These are phyloP conservation scores for Papilio elwesi DNA, from an alignment of 2,888 invertebrate species.

Conservation along the genomic window DNA sequence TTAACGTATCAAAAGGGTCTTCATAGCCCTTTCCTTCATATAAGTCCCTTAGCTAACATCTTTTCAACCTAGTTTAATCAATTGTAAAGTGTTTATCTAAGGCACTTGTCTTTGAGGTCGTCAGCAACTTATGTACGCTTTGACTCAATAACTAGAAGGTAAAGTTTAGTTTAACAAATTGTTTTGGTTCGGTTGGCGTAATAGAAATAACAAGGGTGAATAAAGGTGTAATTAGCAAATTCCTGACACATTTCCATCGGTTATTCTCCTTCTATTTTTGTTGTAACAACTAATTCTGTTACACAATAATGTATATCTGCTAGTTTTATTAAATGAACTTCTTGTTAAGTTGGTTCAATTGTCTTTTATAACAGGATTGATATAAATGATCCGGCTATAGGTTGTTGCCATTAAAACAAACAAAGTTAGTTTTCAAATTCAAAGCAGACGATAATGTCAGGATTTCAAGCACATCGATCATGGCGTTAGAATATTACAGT, in stretches of 20 bases:
- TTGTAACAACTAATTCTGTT: too few species aligned
- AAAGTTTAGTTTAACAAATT: background rate
- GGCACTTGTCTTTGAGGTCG: constrained; percentile 7
- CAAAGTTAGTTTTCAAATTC: background rate
- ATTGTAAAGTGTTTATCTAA: constrained; percentile 1
- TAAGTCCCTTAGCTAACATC: background rate
- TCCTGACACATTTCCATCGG: too few species aligned
- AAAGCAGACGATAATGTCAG: constrained; percentile 13
- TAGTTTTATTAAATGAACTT: too few species aligned
- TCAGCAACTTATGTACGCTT: background rate
- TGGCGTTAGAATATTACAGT: background rate
- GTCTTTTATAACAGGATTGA: too few species aligned
- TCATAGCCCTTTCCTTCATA: background rate
- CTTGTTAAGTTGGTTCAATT: too few species aligned
- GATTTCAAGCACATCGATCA: constrained; percentile 25
- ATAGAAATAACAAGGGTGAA: background rate
- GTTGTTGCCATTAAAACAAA: background rate
- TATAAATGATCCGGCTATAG: background rate
- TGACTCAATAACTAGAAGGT: background rate
- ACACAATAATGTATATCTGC: too few species aligned
- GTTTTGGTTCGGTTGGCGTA: background rate
- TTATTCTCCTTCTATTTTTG: too few species aligned
- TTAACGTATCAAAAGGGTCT: too few species aligned
- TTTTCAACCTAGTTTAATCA: background rate
- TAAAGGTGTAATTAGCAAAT: too few species aligned